Evolutionary conservation across 2,113 vertebrate genomes (phyloP), one percentile per base, ranked within the genome.

Genomic region (Globicephala melas): DNA sequence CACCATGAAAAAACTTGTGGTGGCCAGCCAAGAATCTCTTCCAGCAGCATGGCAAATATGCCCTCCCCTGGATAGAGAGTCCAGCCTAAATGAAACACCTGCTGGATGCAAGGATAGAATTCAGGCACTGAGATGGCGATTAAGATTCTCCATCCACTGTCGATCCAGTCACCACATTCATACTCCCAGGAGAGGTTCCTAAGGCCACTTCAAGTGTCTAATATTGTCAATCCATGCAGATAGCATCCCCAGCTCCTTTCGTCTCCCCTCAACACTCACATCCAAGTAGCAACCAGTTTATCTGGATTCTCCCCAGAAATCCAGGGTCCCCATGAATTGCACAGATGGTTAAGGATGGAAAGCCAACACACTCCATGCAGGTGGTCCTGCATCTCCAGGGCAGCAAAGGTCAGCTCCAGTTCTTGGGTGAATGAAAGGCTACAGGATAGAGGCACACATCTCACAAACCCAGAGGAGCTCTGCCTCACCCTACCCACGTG

Each of bases 61-160:
- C 67, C 71, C 76, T 71, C 25, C 88, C 70, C 60, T 88, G 85
- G 74, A 41, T 74, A 89, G 36, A 41, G 88, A 62, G 38, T 87
- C 83, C 88, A 76, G 85, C 65, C 63, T 84, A 62, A 68, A 77
- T 53, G 38, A 87, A 97, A 74, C 82, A 94, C 79, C 92, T 93
- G 82, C 71, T 25, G 38, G 81, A 93, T 65, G 1, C 50, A 68
- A 84, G 65, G 41, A 73, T 36, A 28, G 55, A 79, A 60, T 83
- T 82, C 44, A 71, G 76, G 41, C 60, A 65, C 87, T 53, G 60
- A 93, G 31, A 3, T 53, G 55, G 67, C 25, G 58, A 86, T 50
- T 76, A 91, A 93, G 71, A 20, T 21, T 62, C 47, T 84, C 76
- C 76, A n/a, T 47, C 53, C 65, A 73, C 74, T 50, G 50, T 21